phyloP scores from a whole-genome alignment of 2,888 invertebrate species.

The Dendrolimus houi region DNA sequence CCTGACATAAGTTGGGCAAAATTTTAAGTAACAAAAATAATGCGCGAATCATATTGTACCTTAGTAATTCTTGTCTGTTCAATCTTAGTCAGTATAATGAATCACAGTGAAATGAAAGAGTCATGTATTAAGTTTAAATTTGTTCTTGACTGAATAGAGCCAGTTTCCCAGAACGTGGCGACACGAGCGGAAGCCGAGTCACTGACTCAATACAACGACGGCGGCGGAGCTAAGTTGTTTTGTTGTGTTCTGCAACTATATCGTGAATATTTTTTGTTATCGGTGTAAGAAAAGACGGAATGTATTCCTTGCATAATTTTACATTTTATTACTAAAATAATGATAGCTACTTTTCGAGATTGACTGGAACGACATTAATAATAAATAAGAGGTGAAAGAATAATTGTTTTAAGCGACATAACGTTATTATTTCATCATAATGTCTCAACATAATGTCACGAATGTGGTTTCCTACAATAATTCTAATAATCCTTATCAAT shows the following conservation, averaged over 20 bases:
- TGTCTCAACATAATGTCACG: no score
- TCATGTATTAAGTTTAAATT: conserved; percentile 12
- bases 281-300: not conserved
- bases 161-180: conserved; percentile 43
- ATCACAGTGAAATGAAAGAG: conserved; percentile 23
- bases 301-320: not conserved
- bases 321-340: no score
- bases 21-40: no score
- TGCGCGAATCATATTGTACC: not conserved
- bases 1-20: no score
- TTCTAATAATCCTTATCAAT: no score
- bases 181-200: conserved; percentile 42
- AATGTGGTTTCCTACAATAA: no score
- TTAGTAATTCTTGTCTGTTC: conserved; percentile 1
- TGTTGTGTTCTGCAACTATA: not conserved
- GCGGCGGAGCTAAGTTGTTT: conserved; percentile 10
- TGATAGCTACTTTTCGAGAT: no score
- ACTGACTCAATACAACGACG: conserved; percentile 46
- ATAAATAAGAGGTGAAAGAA: no score
- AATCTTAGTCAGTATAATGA: conserved; percentile 36
- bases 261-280: not conserved
- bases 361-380: no score
- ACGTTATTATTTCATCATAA: no score
- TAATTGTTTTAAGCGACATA: no score
- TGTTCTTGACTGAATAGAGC: conserved; percentile 20